Conservation (phyloP, 2,113 vertebrate species). For the Romanogobio albipinnatus region DNA sequence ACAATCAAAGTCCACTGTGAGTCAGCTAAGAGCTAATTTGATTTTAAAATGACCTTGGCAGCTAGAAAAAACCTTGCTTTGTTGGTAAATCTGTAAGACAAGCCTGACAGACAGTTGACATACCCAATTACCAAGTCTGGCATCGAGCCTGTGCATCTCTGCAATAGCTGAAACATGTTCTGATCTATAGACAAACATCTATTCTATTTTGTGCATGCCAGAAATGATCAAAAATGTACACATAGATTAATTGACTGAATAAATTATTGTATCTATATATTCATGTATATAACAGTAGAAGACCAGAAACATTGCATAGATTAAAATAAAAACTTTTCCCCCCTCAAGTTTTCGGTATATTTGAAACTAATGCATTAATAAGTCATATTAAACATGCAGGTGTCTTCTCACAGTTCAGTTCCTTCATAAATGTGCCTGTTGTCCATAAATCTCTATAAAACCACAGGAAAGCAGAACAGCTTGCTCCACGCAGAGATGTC, state of each 20-base stretch:
- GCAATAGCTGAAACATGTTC: background rate
- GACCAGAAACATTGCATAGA: slow-evolving; percentile 4
- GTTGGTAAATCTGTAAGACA: slow-evolving; percentile 4
- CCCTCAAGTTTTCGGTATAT: background rate
- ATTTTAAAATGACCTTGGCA: slow-evolving; percentile 1
- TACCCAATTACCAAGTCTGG: slow-evolving; percentile 7
- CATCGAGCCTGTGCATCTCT: slow-evolving; percentile 1
- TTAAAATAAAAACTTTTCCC: background rate
- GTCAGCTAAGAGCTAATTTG: background rate
- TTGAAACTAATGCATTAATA: background rate
- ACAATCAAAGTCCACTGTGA: background rate
- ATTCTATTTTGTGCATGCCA: background rate
- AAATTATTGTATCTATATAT: background rate
- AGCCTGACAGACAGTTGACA: slow-evolving; percentile 23
- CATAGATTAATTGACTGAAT: background rate
- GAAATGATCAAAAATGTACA: background rate
- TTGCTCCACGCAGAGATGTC: slow-evolving; percentile 41
- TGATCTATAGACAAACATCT: background rate
- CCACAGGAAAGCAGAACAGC: slow-evolving; percentile 10
- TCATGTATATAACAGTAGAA: background rate
- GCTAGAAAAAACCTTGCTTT: background rate
- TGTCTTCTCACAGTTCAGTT: slow-evolving; percentile 35
- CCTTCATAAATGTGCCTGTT: slow-evolving; percentile 9
- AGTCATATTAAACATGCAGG: slow-evolving; percentile 13
- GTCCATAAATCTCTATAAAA: background rate